Percentiles rank a stretch among this genome's conserved stretches.
Conservation (phyloP, 2,113 vertebrate species). For the Crocuta crocuta region DNA sequence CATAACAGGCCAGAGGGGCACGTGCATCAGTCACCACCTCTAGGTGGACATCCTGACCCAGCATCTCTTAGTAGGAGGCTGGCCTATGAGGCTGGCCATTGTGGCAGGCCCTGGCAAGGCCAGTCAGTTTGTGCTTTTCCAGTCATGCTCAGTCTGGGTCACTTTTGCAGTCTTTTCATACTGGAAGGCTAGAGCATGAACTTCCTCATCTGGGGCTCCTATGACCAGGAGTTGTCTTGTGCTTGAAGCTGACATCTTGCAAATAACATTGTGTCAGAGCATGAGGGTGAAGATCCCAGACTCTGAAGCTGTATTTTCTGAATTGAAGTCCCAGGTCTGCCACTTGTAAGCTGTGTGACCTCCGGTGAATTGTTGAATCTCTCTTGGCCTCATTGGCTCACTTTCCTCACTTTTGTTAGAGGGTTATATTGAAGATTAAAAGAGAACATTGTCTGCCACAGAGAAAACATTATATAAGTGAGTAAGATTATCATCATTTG, state of each 20-base stretch:
- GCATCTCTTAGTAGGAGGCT: no score
- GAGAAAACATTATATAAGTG: not conserved
- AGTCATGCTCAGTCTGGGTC: not conserved
- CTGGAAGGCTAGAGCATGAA: not conserved
- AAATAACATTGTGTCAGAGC: not conserved
- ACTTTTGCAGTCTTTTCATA: not conserved
- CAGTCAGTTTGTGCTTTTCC: not conserved
- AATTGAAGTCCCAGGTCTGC: not conserved
- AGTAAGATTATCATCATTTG: not conserved
- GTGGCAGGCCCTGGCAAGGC: not conserved
- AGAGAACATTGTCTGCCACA: not conserved
- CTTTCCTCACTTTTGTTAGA: not conserved
- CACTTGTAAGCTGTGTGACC: not conserved
- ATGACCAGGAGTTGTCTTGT: not conserved
- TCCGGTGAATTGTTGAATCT: not conserved
- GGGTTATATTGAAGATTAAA: not conserved
- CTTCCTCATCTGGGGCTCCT: not conserved
- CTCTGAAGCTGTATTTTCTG: not conserved
- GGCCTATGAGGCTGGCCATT: not conserved
- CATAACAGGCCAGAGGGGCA: not conserved
- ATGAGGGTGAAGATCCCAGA: not conserved
- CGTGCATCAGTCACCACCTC: rapidly evolving
- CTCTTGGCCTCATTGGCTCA: not conserved
- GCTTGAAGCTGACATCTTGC: not conserved
- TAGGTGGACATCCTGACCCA: not conserved